Evolutionary conservation across 23 tunicate species (phyloP).

Genomic region (Halocynthia aurantium): DNA sequence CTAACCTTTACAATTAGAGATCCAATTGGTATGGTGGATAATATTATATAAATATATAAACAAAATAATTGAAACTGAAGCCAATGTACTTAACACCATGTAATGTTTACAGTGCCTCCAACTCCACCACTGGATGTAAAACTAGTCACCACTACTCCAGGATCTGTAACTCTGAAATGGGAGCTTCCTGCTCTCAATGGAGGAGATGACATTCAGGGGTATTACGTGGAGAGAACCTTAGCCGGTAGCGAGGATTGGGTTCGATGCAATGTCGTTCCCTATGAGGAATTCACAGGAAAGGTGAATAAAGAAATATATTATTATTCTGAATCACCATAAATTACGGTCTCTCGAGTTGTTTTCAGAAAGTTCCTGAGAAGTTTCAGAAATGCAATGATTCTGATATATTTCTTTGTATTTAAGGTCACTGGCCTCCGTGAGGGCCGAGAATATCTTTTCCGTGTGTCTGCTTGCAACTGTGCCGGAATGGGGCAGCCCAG

Average conservation of each 20-base stretch:
- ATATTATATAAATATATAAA: neutral
- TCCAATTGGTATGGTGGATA: conserved; percentile 17
- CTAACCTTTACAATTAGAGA: conserved; percentile 7
- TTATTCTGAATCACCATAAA: neutral
- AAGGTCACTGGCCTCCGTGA: conserved; percentile 20
- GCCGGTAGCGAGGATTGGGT: conserved; percentile 22
- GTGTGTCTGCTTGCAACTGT: conserved; percentile 30
- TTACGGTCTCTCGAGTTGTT: neutral
- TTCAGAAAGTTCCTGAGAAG: neutral
- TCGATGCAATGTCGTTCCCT: conserved; percentile 22
- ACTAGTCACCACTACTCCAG: conserved; percentile 5
- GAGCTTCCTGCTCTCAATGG: conserved; percentile 14
- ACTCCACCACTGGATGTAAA: conserved; percentile 17
- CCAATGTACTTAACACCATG: too few relatives aligned
- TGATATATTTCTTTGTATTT: neutral
- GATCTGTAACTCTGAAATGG: conserved; percentile 29
- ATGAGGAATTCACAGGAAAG: neutral
- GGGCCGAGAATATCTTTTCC: conserved; percentile 23
- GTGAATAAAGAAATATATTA: conserved; percentile 1
- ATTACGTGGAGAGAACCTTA: conserved; percentile 27
- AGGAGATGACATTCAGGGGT: conserved; percentile 32
- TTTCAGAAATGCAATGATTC: neutral
- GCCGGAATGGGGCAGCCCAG: conserved; percentile 33
- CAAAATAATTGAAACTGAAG: too few relatives aligned
- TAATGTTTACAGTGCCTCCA: conserved; percentile 19